Evolutionary conservation across 2,888 invertebrate genomes (phyloP).

Genomic region (Aporophyla lueneburgensis): DNA sequence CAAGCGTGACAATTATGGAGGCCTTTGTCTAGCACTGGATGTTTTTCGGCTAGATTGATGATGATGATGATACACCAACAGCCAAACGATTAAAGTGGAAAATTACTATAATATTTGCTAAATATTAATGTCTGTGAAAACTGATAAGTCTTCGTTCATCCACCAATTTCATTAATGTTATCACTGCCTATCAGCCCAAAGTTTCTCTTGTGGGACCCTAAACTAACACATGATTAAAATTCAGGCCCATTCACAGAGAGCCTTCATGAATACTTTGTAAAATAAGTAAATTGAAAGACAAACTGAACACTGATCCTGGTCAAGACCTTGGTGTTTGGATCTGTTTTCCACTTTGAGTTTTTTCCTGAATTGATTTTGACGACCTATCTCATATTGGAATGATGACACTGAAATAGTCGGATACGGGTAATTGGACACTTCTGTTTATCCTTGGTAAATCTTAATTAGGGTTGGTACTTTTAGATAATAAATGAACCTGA

Average conservation of each 20-base stretch:
- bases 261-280: slow-evolving; percentile 26
- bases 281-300: slow-evolving; percentile 32
- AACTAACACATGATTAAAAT: slow-evolving; percentile 59
- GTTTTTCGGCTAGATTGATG: no score
- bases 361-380: no score
- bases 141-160: slow-evolving; percentile 4
- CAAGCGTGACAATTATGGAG: no score
- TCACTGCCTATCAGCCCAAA: neutral
- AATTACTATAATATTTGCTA: neutral
- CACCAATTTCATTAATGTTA: neutral
- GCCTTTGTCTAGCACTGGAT: no score
- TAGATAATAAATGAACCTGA: slow-evolving; percentile 61
- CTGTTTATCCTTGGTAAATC: no score
- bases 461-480: slow-evolving; percentile 54
- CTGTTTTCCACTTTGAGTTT: neutral
- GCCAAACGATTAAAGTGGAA: no score
- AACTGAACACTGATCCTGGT: slow-evolving; percentile 36
- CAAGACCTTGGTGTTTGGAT: slow-evolving; percentile 9
- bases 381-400: neutral
- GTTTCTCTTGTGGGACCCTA: slow-evolving; percentile 42
- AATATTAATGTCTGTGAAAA: neutral
- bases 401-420: no score
- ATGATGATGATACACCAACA: no score
- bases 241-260: slow-evolving; percentile 3
- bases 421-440: no score